Evolutionary conservation across 2,888 invertebrate species (phyloP).

Genomic region (Choristoneura rosaceana): DNA sequence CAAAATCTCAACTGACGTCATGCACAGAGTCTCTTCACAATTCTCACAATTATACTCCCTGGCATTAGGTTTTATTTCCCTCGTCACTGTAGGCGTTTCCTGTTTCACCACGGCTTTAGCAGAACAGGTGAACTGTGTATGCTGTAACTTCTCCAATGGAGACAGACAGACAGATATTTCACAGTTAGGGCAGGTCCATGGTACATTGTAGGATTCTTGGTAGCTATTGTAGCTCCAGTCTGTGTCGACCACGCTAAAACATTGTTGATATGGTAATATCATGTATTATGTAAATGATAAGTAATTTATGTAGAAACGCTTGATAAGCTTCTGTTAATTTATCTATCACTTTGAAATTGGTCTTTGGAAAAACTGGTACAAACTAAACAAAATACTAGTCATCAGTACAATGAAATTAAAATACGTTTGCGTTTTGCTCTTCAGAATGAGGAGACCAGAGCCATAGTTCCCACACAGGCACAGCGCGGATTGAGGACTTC

Average conservation of each 20-base stretch:
- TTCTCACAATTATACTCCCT: slow-evolving; percentile 89
- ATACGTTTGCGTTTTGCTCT: no score
- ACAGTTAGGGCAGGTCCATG: slow-evolving; percentile 92
- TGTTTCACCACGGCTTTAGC: slow-evolving; percentile 62
- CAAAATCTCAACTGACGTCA: slow-evolving; percentile 94
- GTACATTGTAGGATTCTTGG: slow-evolving; percentile 84
- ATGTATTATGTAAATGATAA: no score
- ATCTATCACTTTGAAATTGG: no score
- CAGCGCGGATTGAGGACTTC: no score
- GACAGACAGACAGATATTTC: slow-evolving; percentile 85
- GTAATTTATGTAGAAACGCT: no score
- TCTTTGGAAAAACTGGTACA: no score
- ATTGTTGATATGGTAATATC: background rate
- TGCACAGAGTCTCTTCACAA: slow-evolving; percentile 88
- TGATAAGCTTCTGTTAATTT: no score
- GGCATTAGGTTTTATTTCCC: slow-evolving; percentile 82
- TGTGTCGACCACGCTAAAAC: slow-evolving; percentile 86
- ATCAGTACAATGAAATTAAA: no score
- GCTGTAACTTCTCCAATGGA: slow-evolving; percentile 90
- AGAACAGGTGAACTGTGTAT: slow-evolving; percentile 84
- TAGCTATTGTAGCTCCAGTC: slow-evolving; percentile 88
- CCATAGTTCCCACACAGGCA: no score
- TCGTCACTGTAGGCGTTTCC: slow-evolving; percentile 56
- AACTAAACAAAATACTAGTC: no score
- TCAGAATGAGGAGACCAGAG: no score